Conservation (phyloP, 2,888 invertebrate species). For the Orchesellides sinensis region DNA sequence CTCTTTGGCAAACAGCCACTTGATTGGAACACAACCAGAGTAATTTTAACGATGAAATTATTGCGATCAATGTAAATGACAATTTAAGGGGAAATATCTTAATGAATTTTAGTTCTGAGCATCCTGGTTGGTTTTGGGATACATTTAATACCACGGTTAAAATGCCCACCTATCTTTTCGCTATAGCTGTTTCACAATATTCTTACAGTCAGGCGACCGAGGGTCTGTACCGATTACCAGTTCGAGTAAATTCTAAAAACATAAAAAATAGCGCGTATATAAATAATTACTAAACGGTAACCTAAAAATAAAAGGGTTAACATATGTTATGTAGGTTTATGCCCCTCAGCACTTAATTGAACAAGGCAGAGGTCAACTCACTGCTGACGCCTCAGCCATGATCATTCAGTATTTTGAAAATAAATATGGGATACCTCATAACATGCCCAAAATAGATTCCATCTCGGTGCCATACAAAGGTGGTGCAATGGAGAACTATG, state of each 20-base stretch:
- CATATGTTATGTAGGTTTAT: slow-evolving; percentile 17
- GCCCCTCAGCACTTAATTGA: slow-evolving; percentile 41
- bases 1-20: slow-evolving; percentile 10
- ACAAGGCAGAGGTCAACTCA: neutral
- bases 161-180: slow-evolving; percentile 66
- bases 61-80: neutral
- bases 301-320: neutral
- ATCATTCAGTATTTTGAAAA: slow-evolving; percentile 52
- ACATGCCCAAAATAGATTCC: slow-evolving; percentile 63
- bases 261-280: no score
- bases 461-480: slow-evolving; percentile 61
- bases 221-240: slow-evolving; percentile 11
- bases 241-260: slow-evolving; percentile 26
- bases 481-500: slow-evolving; percentile 70
- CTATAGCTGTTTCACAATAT: slow-evolving; percentile 62
- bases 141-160: slow-evolving; percentile 50
- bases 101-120: neutral
- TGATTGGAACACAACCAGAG: slow-evolving; percentile 15
- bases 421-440: slow-evolving; percentile 38
- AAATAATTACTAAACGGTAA: neutral
- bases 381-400: slow-evolving; percentile 29
- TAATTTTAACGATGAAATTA: neutral
- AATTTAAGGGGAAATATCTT: neutral
- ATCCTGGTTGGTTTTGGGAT: slow-evolving; percentile 57
- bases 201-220: slow-evolving; percentile 18